Base-by-base conservation (phyloP, 1,140 invertebrate species). In the Platorchestia sp. region DNA sequence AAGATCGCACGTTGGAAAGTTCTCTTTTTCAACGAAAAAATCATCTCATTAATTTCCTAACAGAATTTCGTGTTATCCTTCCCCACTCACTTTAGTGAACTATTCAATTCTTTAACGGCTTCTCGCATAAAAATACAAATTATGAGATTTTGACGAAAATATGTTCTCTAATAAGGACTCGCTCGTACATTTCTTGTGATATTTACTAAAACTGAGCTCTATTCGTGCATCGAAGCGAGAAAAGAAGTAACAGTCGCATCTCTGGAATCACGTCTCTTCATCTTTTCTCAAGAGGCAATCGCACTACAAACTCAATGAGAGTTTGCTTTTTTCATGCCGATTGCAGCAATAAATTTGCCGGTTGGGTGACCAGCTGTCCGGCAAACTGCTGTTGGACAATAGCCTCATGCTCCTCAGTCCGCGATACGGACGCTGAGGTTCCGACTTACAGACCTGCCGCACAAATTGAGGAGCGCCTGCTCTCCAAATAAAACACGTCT, bases 231-330 rank as follows among this genome's bases (percentile, higher is more conserved):
- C 45, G 91, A 40, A 93, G 40, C 45, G 45, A 93, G 45, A n/a
- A 93, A 93, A 40, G 91, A 93, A 93, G 91, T 47, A 93, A 93
- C 91, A 93, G 91, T 93, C 36, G 91, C 44, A 47, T 93, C 43
- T 93, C 91, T 47, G 91, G 91, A 93, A 93, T 93, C 91, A 47
- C 91, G 45, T 93, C 91, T 47, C 91, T 93, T 93, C 91, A 93
- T 93, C 91, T 93, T 93, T 93, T 93, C 91, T 93, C 91, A 93
- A 93, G 91, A 93, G 91, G 91, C 91, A 93, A 93, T 93, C 91
- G 91, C 91, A 93, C 43, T 93, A 93, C 91, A 93, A 93, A 93
- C 91, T 93, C 91, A 93, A 93, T 93, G 91, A 93, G 91, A 93
- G 91, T 93, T 93, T 93, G 43, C 91, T 93, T 93, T 93, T 93